These are phyloP conservation scores for Cyrtonyx montezumae DNA, from an alignment of 2,113 vertebrate species.

Conservation along the genomic window DNA sequence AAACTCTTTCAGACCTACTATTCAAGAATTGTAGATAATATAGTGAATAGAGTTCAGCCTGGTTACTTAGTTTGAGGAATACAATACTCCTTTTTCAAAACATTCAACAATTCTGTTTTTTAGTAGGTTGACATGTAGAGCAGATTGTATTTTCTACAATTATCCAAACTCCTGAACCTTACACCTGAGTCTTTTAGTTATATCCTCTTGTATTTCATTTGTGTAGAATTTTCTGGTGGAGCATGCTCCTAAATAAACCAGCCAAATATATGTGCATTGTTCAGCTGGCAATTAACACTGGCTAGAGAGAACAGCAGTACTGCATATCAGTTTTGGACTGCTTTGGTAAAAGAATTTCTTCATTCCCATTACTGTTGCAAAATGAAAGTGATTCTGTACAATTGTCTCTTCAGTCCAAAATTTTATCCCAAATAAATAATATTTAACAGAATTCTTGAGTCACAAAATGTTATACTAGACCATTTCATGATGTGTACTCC, in stretches of 20 bases:
- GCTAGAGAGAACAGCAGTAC: neutral
- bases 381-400: conserved; percentile 22
- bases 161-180: conserved; percentile 13
- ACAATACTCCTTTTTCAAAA: neutral
- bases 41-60: neutral
- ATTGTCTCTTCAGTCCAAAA: conserved; percentile 45
- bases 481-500: conserved; percentile 21
- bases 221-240: neutral
- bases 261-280: neutral
- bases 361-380: neutral
- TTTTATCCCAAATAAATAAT: conserved; percentile 40
- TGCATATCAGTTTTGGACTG: neutral
- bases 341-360: neutral
- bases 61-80: neutral
- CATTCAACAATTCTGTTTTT: conserved; percentile 1
- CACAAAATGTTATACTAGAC: conserved; percentile 2
- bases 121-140: neutral
- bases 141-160: conserved; percentile 14
- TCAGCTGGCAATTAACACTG: conserved; percentile 28
- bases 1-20: neutral
- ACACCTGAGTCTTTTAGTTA: conserved; percentile 4
- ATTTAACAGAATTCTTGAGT: conserved; percentile 39
- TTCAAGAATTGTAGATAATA: neutral
- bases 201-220: conserved; percentile 18
- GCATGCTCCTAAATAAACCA: conserved; percentile 38